Conservation (phyloP, 2,113 vertebrate genomes). For the Thryonomys swinderianus region DNA sequence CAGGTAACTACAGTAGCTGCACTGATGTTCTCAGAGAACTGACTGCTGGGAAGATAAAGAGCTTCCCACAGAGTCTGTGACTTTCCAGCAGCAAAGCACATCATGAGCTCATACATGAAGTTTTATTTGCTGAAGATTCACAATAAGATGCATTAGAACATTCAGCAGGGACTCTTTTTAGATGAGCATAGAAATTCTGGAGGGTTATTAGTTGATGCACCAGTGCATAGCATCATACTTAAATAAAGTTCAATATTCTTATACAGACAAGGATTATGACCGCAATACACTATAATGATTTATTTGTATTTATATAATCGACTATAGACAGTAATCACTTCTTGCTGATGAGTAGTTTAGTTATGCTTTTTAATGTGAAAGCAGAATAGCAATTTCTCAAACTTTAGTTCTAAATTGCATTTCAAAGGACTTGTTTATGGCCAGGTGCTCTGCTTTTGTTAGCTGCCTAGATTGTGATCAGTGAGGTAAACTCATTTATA, state of each 20-base stretch:
- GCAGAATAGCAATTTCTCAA: conserved; percentile 30
- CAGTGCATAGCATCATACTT: conserved; percentile 84
- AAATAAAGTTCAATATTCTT: conserved; percentile 79
- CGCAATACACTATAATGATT: conserved; percentile 68
- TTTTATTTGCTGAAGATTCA: conserved; percentile 93
- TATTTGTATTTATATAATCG: conserved; percentile 73
- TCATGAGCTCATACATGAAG: conserved; percentile 97
- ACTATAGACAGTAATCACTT: conserved; percentile 43
- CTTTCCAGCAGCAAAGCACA: conserved; percentile 95
- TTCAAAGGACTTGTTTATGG: conserved; percentile 81
- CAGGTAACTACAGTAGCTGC: conserved; percentile 93
- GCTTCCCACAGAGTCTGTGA: conserved; percentile 96
- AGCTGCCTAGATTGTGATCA: conserved; percentile 83
- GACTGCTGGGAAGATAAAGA: conserved; percentile 99
- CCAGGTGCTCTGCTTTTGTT: conserved; percentile 82
- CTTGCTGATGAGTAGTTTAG: conserved; percentile 51
- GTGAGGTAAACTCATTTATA: conserved; percentile 83
- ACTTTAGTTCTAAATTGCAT: conserved; percentile 74
- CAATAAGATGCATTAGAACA: conserved; percentile 91
- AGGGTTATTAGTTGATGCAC: conserved; percentile 88
- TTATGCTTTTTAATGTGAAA: conserved; percentile 69
- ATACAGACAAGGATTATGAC: conserved; percentile 55
- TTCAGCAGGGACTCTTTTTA: conserved; percentile 89
- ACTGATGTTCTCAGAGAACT: conserved; percentile 95
- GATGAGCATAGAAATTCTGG: conserved; percentile 86